A percentile compares a stretch with the other conserved stretches of the same genome.
These are phyloP conservation scores for Gymnarchus niloticus DNA, from an alignment of 2,113 vertebrate genomes.

Conservation along the genomic window DNA sequence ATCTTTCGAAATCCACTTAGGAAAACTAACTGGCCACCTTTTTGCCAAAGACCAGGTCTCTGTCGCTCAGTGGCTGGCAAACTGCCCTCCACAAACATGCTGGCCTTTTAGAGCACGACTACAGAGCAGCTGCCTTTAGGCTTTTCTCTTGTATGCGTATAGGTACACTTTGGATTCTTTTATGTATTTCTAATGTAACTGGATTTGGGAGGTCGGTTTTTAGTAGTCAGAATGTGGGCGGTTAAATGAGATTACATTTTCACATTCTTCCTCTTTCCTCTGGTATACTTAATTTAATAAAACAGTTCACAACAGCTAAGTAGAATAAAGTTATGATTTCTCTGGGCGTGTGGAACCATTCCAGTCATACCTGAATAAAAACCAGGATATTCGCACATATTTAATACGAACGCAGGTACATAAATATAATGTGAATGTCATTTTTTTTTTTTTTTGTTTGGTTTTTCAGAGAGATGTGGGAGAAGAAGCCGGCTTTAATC, in stretches of 20 bases:
- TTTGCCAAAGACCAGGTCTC: neutral
- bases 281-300: neutral
- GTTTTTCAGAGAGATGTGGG: slow-evolving; percentile 71
- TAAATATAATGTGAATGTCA: neutral
- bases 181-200: neutral
- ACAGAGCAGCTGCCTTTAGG: neutral
- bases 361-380: too few species aligned
- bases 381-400: too few species aligned
- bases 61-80: neutral
- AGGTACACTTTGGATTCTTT: neutral
- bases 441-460: neutral
- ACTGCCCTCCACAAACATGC: neutral
- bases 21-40: neutral
- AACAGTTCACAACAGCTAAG: neutral
- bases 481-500: slow-evolving; percentile 79
- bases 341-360: neutral
- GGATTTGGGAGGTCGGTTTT: neutral
- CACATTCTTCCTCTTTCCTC: neutral
- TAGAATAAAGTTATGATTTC: neutral
- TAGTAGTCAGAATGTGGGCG: too few species aligned
- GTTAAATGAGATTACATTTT: neutral
- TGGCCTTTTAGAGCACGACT: neutral
- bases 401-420: neutral
- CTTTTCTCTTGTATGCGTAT: neutral
- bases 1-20: too few species aligned